phyloP scores from a whole-genome alignment of 1,140 invertebrate genomes.

The Philaenus spumarius region DNA sequence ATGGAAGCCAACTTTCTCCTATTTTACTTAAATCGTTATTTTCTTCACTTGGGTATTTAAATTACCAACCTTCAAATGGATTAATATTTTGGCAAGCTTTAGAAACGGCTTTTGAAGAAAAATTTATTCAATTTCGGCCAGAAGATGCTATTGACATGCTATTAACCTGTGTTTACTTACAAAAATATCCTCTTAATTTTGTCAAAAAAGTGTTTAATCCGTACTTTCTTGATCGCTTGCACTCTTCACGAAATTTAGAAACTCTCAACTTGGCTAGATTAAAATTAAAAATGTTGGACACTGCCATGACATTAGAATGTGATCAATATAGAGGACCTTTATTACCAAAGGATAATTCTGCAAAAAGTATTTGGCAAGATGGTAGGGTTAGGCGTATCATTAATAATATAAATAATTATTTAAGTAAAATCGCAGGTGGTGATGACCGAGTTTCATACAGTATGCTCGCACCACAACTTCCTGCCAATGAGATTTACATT shows the following conservation, averaged over 20 bases:
- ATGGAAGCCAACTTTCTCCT: conserved; percentile 44
- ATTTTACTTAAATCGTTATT: conserved; percentile 51
- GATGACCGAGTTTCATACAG: conserved; percentile 42
- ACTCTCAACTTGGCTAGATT: conserved; percentile 35
- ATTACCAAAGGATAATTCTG: conserved; percentile 45
- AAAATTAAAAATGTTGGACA: conserved; percentile 56
- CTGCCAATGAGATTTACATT: conserved; percentile 50
- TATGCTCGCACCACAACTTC: conserved; percentile 47
- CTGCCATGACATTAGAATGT: conserved; percentile 56
- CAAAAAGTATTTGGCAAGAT: conserved; percentile 45
- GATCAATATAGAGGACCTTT: conserved; percentile 50
- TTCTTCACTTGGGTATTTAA: conserved; percentile 53
- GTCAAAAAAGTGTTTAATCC: conserved; percentile 52
- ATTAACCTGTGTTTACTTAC: conserved; percentile 56
- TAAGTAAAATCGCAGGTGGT: conserved; percentile 40
- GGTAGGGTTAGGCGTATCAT: conserved; percentile 46
- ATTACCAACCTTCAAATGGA: conserved; percentile 48
- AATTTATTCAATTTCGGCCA: conserved; percentile 52
- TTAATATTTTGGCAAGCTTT: conserved; percentile 51
- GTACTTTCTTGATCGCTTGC: conserved; percentile 53
- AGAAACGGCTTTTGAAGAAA: conserved; percentile 48
- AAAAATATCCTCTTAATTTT: conserved; percentile 57
- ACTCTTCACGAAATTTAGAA: conserved; percentile 36
- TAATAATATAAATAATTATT: conserved; percentile 41
- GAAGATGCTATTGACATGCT: conserved; percentile 54